These are phyloP conservation scores for Ameiurus melas DNA, from an alignment of 2,113 vertebrate genomes.

Conservation along the genomic window DNA sequence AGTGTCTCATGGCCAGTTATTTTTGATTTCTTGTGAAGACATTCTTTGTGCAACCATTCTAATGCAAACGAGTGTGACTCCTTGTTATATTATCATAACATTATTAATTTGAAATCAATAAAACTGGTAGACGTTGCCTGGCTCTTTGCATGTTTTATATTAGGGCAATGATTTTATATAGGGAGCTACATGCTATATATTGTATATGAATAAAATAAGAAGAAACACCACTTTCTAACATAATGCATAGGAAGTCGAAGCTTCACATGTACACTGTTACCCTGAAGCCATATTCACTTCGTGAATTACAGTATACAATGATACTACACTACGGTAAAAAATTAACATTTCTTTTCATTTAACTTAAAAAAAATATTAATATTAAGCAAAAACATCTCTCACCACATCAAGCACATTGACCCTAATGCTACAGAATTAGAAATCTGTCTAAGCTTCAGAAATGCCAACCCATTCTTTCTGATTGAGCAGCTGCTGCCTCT, in stretches of 20 bases:
- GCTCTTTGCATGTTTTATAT: conserved; percentile 4
- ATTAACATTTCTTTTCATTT: neutral
- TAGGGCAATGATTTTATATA: neutral
- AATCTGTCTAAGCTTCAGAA: neutral
- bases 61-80: conserved; percentile 66
- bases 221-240: neutral
- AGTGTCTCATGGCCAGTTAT: conserved; percentile 58
- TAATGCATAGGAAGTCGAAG: neutral
- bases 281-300: neutral
- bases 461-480: neutral
- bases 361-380: neutral
- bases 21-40: conserved; percentile 67
- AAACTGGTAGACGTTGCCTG: conserved; percentile 63
- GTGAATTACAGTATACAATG: neutral
- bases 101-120: conserved; percentile 73
- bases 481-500: neutral
- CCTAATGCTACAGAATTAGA: neutral
- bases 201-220: neutral
- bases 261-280: neutral
- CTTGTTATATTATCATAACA: conserved; percentile 67
- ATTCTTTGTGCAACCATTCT: conserved; percentile 65
- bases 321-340: neutral
- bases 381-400: neutral
- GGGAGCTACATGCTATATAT: neutral
- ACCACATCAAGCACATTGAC: neutral